phyloP scores from a whole-genome alignment of 2,888 invertebrate genomes.

The Ectemnius continuus region DNA sequence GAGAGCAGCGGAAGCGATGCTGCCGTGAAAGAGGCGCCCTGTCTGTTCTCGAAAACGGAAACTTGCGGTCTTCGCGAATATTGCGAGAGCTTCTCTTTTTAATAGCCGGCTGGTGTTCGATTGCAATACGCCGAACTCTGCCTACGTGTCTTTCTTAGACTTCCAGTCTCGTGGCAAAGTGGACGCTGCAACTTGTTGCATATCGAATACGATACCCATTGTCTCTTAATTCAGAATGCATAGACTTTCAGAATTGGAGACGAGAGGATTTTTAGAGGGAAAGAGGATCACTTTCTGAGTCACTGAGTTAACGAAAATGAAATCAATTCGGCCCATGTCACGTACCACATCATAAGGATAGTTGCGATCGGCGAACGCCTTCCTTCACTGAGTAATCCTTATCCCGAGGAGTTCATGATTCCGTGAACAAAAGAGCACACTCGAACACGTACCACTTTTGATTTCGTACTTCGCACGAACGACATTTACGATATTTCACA shows the following conservation, averaged over 20 bases:
- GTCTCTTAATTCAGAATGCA: no score
- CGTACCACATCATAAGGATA: slow-evolving; percentile 59
- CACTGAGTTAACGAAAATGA: slow-evolving; percentile 10
- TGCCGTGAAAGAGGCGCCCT: slow-evolving; percentile 21
- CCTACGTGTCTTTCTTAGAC: no score
- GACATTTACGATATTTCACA: neutral
- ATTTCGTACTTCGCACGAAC: neutral
- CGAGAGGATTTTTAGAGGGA: no score
- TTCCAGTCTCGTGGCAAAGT: no score
- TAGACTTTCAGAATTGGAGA: no score
- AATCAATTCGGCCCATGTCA: slow-evolving; percentile 20
- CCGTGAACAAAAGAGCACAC: neutral
- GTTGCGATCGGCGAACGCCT: slow-evolving; percentile 29
- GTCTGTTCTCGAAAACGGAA: slow-evolving; percentile 36
- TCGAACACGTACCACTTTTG: no score
- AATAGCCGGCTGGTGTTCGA: slow-evolving; percentile 15
- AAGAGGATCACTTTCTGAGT: no score
- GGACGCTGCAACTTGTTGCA: no score
- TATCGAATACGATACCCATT: no score
- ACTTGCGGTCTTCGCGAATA: slow-evolving; percentile 24
- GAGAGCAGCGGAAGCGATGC: slow-evolving; percentile 46
- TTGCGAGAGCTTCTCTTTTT: slow-evolving; percentile 31
- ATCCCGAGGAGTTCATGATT: slow-evolving; percentile 21
- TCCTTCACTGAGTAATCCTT: slow-evolving; percentile 32
- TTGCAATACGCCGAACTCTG: slow-evolving; percentile 7